Evolutionary conservation across 2,113 vertebrate genomes (phyloP), one percentile per base, ranked within the genome.

Genomic region (Macquaria ambigua): DNA sequence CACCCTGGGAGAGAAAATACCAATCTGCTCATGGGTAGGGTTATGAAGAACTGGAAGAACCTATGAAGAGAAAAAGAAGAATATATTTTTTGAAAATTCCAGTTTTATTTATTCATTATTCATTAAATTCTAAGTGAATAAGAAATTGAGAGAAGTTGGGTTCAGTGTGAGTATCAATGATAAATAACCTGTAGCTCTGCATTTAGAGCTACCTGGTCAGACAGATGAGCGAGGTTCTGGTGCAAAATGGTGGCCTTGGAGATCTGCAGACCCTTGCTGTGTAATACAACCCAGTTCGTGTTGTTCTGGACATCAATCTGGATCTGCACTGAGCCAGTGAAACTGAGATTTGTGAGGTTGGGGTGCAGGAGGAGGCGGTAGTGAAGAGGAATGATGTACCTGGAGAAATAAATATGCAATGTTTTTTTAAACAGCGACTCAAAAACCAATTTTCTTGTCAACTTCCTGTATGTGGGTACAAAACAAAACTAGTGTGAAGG

Each of bases 221-320:
- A 94, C 34, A 94, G 79, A 84, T 86, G 90, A 56, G 73, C 61
- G 3, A 91, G 69, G 28, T 89, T 89, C 82, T 94, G 89, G 66
- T 95, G 92, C 77, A 95, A 62, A 74, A 96, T 91, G 4, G 93
- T 94, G 53, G 95, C 95, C 37, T 86, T 89, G 55, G 83, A 85
- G 88, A 96, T 96, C 41, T 95, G 81, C 39, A 96, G 87, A 70
- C 90, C 90, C 55, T 96, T 97, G 86, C 94, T 95, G 92, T 96
- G 96, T 53, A 97, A 90, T 34, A 96, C 94, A 79, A 96, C 90
- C 94, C 94, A 95, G 87, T 95, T 96, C 82, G 95, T 96, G 75
- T 95, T 91, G 90, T 96, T 95, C 53, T 93, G 93, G 67, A 96
- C 75, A 37, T 94, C 91, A 56, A 96, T 91, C 86, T 96, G 90